Evolutionary conservation across 2,888 invertebrate genomes (phyloP), one percentile per base, ranked within the genome.

Genomic region (Vesta saturnalis): DNA sequence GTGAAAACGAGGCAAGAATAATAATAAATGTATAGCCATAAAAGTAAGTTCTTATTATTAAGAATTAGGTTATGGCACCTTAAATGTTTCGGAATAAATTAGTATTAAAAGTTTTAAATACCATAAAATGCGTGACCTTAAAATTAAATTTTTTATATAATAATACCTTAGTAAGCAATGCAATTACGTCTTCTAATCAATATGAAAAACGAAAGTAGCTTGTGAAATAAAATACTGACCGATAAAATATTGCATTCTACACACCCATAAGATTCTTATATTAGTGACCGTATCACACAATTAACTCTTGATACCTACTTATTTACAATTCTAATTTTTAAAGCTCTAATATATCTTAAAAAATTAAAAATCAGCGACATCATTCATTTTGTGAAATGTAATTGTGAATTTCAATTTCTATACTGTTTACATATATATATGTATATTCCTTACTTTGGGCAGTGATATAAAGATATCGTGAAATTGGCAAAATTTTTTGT

Each of bases 271-370:
- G 60, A 64, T 72, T 64, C 54, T 30, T 63, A 67, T 15, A 60
- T 46, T 64, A 60, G 68, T 69, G 69, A 66, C 64, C 70, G 69
- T 72, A 77, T 77, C 78, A 77, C 76, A 77, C 78, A 73, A 72
- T 39, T 73, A 72, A 72, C 63, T 63, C 64, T 69, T 64, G 60
- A 64, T 67, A 64, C 55, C 60, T 49, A 49, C 18, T 70, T 79
- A 79, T 79, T 68, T 79, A 80, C 78, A 77, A 64, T 65, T 67
- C 71, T 67, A 72, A 74, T 70, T 73, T 74, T 79, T 80, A 78
- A 80, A 79, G 80, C 79, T 79, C 78, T 79, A 69, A 49, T 16
- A 49, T 49, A 18, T 49, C 47, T 15, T 49, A 49, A 49, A 49
- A 49, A 49, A 39, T 39, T 49, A 49, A 49, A 49, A 15, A 30